phyloP scores from a whole-genome alignment of 2,113 vertebrate species.

The Clarias magur region DNA sequence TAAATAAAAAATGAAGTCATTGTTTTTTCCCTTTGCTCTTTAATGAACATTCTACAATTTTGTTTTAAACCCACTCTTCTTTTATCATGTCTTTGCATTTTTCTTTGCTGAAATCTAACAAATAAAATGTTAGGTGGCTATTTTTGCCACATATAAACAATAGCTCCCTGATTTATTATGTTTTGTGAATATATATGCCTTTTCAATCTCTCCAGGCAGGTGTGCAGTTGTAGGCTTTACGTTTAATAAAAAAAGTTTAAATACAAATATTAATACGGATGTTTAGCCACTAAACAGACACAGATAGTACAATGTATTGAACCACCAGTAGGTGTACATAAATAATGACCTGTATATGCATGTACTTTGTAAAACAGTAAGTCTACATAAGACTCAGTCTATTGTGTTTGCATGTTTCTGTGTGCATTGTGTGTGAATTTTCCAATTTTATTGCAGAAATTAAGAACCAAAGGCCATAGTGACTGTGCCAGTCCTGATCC shows the following conservation, averaged over 20 bases:
- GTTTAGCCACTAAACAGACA: not conserved
- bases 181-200: not conserved
- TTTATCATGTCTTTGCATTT: not conserved
- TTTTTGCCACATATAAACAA: not conserved
- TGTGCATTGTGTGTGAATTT: slow-evolving; percentile 85
- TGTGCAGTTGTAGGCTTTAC: not conserved
- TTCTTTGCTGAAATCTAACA: not conserved
- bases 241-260: not conserved
- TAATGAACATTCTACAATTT: not conserved
- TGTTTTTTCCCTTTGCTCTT: not conserved
- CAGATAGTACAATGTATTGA: not conserved
- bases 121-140: not conserved
- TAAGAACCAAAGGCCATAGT: slow-evolving; percentile 99
- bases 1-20: no score
- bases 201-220: not conserved
- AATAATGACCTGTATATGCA: not conserved
- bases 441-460: slow-evolving; percentile 99
- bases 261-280: not conserved
- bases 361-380: not conserved
- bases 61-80: not conserved
- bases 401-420: slow-evolving; percentile 35
- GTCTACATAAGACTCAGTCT: slow-evolving; percentile 2
- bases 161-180: not conserved
- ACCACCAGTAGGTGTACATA: not conserved
- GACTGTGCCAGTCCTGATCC: slow-evolving; percentile 99